Evolutionary conservation across 1,140 invertebrate species (phyloP), one percentile per base, ranked within the genome.

Genomic region (Pseudomyrmex dendroicus): DNA sequence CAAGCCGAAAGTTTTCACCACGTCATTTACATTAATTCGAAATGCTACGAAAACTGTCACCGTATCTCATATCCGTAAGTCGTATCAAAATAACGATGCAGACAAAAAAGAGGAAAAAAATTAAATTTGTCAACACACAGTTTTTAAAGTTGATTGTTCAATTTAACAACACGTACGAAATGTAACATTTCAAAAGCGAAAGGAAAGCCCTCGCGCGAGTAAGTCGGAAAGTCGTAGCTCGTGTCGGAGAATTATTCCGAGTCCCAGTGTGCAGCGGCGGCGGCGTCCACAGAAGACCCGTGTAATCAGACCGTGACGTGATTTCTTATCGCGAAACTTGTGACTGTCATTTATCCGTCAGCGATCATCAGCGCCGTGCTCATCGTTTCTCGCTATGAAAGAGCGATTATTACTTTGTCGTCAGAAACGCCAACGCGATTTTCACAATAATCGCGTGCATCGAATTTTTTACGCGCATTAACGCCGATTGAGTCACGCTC

Each of bases 291-390:
- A 50, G n/a, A 73, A 78, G 52, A 35, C 35, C 35, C 0, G 35
- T 50, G 63, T 46, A 86, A 86, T 35, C 61, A 86, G 85, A 70
- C 82, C 66, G 78, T 86, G 59, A 86, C 84, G 7, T 35, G 48
- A 64, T 76, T 76, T 62, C 64, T 63, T 50, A 83, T 63, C 25
- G 25, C 46, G 72, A 59, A 57, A 59, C 13, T 48, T 46, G 10
- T 2, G 50, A 61, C 73, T 9, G 35, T 22, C 22, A 50, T n/a
- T 56, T 57, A 17, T 35, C n/a, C 50, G 20, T 22, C 17, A 46
- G 12, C 13, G 20, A 35, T 54, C 44, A 78, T 72, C 15, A 70
- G 20, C 50, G 22, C 25, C 0, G 15, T 2, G 4, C 54, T 74
- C 54, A 44, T 68, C 13, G 22, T 67, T 10, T 59, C 9, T 17